phyloP scores from a whole-genome alignment of 2,888 invertebrate genomes.

The Lamellibrachia satsuma region DNA sequence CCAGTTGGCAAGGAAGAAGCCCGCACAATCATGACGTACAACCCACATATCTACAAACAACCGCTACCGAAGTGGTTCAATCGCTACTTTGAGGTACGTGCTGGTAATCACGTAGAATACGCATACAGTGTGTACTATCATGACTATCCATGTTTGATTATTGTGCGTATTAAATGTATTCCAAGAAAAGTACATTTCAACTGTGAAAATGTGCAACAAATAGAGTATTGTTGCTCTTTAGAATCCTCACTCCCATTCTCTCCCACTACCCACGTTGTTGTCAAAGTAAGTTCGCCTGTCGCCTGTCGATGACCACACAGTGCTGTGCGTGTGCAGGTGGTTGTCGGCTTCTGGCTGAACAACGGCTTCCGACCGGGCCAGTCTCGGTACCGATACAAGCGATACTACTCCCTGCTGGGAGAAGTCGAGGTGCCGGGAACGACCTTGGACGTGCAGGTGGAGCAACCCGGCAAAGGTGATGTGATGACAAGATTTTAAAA shows the following conservation, averaged over 20 bases:
- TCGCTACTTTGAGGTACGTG: not conserved
- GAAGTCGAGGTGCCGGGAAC: constrained; percentile 20
- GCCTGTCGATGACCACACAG: not conserved
- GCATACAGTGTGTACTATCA: not conserved
- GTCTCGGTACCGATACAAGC: not conserved
- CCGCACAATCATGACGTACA: not conserved
- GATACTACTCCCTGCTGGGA: constrained; percentile 23
- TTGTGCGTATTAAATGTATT: not conserved
- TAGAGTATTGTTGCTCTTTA: too few species aligned
- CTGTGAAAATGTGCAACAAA: too few species aligned
- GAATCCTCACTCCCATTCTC: too few species aligned
- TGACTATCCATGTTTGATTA: not conserved
- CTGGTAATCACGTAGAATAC: not conserved
- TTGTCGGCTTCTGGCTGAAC: constrained; percentile 31
- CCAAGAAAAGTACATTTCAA: not conserved
- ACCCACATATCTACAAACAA: not conserved
- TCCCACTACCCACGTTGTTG: too few species aligned
- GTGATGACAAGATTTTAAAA: not conserved
- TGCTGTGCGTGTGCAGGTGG: constrained; percentile 21
- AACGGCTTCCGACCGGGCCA: constrained; percentile 29
- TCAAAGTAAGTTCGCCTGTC: too few species aligned
- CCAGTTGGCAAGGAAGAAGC: not conserved
- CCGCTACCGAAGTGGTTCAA: constrained; percentile 1
- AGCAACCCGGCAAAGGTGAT: not conserved
- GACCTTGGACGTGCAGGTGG: not conserved